Conservation (phyloP, 2,797 vertebrate species). For the Lepidocolaptes lacrymiger region DNA sequence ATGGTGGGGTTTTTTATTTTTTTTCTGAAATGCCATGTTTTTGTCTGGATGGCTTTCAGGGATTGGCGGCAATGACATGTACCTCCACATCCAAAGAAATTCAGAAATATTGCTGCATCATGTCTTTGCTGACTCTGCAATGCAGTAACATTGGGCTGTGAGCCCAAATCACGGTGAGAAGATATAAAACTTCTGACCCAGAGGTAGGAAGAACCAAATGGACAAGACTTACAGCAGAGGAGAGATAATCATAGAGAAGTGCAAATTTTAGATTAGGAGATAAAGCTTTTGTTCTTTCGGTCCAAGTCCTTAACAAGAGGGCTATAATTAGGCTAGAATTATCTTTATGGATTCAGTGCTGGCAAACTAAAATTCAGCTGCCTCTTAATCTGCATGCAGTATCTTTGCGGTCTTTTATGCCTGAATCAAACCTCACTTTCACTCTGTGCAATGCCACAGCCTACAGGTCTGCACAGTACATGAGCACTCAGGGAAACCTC, state of each 20-base stretch:
- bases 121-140: constrained; percentile 54
- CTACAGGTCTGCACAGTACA: background rate
- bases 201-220: background rate
- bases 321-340: constrained; percentile 1
- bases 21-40: background rate
- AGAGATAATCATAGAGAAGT: background rate
- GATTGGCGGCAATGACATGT: background rate
- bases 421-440: background rate
- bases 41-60: background rate
- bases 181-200: background rate
- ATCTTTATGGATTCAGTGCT: background rate
- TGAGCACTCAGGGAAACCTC: background rate
- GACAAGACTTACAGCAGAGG: background rate
- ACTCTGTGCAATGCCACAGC: background rate
- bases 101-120: constrained; percentile 21
- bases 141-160: constrained; percentile 35
- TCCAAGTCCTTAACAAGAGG: background rate
- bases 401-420: background rate
- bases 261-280: background rate
- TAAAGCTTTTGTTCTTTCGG: background rate
- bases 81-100: background rate
- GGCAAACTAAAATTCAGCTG: background rate
- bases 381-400: background rate
- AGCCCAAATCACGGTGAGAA: background rate
- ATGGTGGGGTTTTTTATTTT: fast-evolving